phyloP scores from a whole-genome alignment of 2,113 vertebrate genomes.

The Herpetotheres cachinnans region DNA sequence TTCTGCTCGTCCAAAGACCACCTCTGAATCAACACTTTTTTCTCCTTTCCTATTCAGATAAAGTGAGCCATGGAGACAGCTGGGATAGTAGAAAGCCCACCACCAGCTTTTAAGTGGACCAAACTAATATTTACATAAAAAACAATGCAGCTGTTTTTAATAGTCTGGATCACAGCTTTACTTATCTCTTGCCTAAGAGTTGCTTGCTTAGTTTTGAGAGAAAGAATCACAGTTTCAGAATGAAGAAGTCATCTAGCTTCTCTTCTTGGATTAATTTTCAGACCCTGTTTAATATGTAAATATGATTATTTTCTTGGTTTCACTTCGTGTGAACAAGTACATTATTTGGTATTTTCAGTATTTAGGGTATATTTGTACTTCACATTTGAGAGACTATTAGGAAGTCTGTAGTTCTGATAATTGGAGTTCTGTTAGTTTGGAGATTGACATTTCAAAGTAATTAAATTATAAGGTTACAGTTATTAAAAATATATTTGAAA shows the following conservation, averaged over 20 bases:
- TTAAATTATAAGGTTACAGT: conserved; percentile 4
- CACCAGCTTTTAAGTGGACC: neutral
- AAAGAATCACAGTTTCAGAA: neutral
- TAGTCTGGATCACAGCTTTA: neutral
- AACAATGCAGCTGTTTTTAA: neutral
- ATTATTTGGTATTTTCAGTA: neutral
- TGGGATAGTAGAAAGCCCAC: neutral
- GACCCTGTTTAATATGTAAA: neutral
- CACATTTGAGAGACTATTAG: neutral
- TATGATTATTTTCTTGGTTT: neutral
- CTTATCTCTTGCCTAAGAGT: neutral
- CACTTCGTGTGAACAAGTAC: neutral
- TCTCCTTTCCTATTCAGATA: neutral
- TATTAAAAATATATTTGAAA: conserved; percentile 20
- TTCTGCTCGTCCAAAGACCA: neutral
- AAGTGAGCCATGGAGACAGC: neutral
- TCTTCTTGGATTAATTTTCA: neutral
- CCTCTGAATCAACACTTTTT: neutral
- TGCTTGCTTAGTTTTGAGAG: neutral
- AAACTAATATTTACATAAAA: neutral
- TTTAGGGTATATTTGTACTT: neutral
- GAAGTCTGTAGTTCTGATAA: neutral
- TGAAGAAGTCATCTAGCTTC: neutral
- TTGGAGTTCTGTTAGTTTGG: neutral
- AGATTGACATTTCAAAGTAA: conserved; percentile 3